Conservation (phyloP, 1,140 invertebrate species). For the Temnothorax nylanderi region DNA sequence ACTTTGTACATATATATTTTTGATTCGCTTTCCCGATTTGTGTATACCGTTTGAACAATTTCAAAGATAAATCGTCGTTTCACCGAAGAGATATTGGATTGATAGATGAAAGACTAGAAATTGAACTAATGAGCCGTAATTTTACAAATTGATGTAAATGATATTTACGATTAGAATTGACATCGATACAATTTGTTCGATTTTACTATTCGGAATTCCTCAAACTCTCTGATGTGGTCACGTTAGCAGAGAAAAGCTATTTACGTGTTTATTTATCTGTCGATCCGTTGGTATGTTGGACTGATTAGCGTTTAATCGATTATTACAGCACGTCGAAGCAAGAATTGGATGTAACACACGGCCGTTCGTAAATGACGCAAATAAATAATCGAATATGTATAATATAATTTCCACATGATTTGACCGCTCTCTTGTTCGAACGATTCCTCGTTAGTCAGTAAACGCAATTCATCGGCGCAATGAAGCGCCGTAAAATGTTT, state of each 20-base stretch:
- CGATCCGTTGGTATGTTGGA: slow-evolving; percentile 17
- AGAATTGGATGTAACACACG: slow-evolving; percentile 24
- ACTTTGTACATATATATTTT: neutral
- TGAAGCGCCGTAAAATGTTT: neutral
- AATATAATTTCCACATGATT: slow-evolving; percentile 20
- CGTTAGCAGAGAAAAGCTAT: slow-evolving; percentile 16
- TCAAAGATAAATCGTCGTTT: slow-evolving; percentile 11
- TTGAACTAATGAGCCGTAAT: neutral
- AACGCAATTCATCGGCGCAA: neutral
- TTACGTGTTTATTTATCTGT: slow-evolving; percentile 42
- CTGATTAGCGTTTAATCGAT: slow-evolving; percentile 56
- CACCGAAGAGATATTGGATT: neutral
- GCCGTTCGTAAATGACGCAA: neutral
- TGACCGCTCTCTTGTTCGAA: neutral
- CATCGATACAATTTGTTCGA: slow-evolving; percentile 37
- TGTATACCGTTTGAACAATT: neutral
- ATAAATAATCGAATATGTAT: slow-evolving; percentile 44
- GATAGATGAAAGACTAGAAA: neutral
- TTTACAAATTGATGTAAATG: slow-evolving; percentile 37
- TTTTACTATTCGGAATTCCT: neutral
- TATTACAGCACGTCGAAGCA: slow-evolving; percentile 23
- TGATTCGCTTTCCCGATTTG: neutral
- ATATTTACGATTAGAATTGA: slow-evolving; percentile 34
- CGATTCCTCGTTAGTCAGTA: neutral
- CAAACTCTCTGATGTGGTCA: neutral